These are phyloP conservation scores for Raja brachyura DNA, from an alignment of 2,113 vertebrate genomes.

Conservation along the genomic window DNA sequence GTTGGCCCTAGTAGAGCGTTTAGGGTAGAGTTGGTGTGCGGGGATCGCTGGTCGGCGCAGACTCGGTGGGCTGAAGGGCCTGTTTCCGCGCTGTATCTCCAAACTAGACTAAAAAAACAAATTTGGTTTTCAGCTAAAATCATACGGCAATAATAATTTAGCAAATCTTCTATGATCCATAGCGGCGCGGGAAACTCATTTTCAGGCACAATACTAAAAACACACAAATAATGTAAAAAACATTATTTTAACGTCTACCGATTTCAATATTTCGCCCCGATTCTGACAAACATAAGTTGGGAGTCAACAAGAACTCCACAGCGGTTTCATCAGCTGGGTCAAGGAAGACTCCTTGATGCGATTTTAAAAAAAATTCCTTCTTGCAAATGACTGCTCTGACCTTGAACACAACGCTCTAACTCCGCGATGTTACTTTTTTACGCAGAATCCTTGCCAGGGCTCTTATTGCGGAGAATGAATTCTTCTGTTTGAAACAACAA, in stretches of 20 bases:
- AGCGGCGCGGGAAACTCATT: background rate
- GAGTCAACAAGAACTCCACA: background rate
- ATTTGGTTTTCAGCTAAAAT: background rate
- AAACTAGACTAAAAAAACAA: no score
- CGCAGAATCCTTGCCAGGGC: conserved; percentile 1
- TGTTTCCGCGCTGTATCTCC: no score
- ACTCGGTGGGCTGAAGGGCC: no score
- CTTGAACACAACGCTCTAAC: background rate
- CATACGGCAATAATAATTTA: background rate
- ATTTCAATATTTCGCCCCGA: no score
- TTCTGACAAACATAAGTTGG: background rate
- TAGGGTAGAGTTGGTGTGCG: no score
- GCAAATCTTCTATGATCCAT: background rate
- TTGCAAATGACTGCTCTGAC: background rate
- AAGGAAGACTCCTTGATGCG: background rate
- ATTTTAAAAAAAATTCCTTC: no score
- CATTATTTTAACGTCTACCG: background rate
- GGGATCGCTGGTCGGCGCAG: no score
- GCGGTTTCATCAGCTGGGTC: background rate
- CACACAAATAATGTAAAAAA: background rate
- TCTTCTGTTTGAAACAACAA: conserved; percentile 22
- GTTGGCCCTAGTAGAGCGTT: no score
- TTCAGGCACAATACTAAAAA: background rate
- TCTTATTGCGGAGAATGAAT: background rate
- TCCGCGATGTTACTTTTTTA: background rate